Base-by-base conservation (phyloP, 2,888 invertebrate species). In the Drosophila mayaguana region DNA sequence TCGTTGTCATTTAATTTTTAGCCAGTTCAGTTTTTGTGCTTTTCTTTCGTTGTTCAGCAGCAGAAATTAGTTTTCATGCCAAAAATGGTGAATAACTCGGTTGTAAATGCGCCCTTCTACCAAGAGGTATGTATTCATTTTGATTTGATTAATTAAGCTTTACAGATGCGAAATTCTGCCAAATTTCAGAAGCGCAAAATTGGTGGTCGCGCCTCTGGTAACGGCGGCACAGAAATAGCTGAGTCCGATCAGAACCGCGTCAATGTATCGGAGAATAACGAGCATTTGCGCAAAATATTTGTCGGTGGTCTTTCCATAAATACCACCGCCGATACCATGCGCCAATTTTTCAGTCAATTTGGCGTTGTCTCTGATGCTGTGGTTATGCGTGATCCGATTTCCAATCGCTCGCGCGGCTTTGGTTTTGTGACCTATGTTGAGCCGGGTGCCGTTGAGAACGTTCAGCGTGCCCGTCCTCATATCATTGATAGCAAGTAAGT, bases 401-500 rank as follows among this genome's bases (percentile, higher is more conserved):
- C 90, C 22, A 90, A 91, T 64, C 90, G 92, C 46, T 92, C 92
- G 0, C 83, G 92, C 20, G 92, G 92, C 36, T 92, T 92, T 64
- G 92, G 92, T 2, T 92, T 92, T 57, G 89, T 92, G 9, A 91
- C 92, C 43, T 92, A 76, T 63, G 72, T 81, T 5, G 86, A 87
- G n/a, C 38, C 83, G 7, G 70, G 69, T 9, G 78, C 91, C 56
- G 91, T 92, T 9, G 92, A 92, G 28, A 88, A 88, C 61, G 92
- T 92, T 6, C 92, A 92, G 63, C 64, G 72, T 16, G 79, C 89
- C 0, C 83, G 91, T 40, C 92, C 92, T 1, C 92, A 92, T 43
- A 73, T 78, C 42, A 84, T 92, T 62, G 92, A 92, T 68, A 88
- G 89, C 76, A 95, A 95, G 95, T 95, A 91, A 93, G 94, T 91